Evolutionary conservation across 2,797 vertebrate species (phyloP).

Genomic region (Atherinosoma microstoma): DNA sequence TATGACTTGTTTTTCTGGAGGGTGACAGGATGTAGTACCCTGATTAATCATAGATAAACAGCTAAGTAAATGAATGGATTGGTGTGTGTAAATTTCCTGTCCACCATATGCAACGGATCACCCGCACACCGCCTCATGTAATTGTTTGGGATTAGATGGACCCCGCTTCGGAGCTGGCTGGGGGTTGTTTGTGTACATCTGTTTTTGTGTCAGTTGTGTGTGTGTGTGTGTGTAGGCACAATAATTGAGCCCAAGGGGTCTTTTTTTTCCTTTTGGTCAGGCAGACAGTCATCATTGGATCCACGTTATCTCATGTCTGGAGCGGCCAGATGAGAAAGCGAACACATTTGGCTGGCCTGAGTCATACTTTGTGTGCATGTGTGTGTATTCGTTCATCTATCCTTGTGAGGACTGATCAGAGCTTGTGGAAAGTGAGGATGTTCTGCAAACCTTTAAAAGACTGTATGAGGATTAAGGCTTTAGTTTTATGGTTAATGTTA

Average conservation of each 20-base stretch:
- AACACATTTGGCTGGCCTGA: slow-evolving; percentile 75
- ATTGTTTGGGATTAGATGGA: slow-evolving; percentile 60
- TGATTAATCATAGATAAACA: slow-evolving; percentile 72
- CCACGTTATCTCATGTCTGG: slow-evolving; percentile 80
- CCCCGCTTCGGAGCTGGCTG: slow-evolving; percentile 35
- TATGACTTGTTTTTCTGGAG: slow-evolving; percentile 58
- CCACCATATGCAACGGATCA: slow-evolving; percentile 59
- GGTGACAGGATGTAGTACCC: slow-evolving; percentile 54
- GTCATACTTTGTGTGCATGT: slow-evolving; percentile 59
- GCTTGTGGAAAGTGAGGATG: background rate
- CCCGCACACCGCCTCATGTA: slow-evolving; percentile 39
- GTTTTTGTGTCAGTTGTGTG: slow-evolving; percentile 30
- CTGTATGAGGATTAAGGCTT: background rate
- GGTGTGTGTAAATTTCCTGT: slow-evolving; percentile 60
- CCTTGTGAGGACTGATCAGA: background rate
- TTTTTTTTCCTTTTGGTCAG: slow-evolving; percentile 55
- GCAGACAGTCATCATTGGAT: slow-evolving; percentile 74
- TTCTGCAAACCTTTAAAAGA: background rate
- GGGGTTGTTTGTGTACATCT: slow-evolving; percentile 48
- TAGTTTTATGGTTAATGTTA: slow-evolving; percentile 4
- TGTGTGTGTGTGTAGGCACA: slow-evolving; percentile 19
- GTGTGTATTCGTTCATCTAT: slow-evolving; percentile 16
- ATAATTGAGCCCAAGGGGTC: slow-evolving; percentile 52
- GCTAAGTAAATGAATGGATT: slow-evolving; percentile 58
- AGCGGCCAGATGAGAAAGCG: slow-evolving; percentile 68